Conservation (phyloP, 2,888 invertebrate genomes). For the Nemotelus pantherinus region DNA sequence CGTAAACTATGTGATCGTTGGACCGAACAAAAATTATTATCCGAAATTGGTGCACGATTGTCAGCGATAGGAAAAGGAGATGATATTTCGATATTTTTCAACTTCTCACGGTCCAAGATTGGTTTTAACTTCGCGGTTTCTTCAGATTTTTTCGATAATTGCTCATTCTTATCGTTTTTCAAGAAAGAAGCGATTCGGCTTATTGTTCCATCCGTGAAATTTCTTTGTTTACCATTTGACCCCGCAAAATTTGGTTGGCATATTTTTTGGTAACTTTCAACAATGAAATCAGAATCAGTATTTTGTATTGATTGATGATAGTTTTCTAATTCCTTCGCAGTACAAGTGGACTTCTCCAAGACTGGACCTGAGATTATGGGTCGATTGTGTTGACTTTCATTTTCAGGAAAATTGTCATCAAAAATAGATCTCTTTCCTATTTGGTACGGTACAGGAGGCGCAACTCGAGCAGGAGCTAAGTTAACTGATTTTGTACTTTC, state of each 20-base stretch:
- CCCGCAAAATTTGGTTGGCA: too few species aligned
- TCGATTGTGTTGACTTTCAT: constrained; percentile 69
- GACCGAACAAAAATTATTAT: constrained; percentile 68
- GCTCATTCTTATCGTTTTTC: constrained; percentile 69
- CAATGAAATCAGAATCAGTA: too few species aligned
- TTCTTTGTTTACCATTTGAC: constrained; percentile 63
- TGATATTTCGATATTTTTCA: constrained; percentile 83
- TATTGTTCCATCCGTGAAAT: constrained; percentile 71
- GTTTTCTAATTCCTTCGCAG: constrained; percentile 76
- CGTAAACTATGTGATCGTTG: constrained; percentile 87
- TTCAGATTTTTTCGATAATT: constrained; percentile 68
- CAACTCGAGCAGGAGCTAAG: constrained; percentile 67
- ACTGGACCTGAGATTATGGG: constrained; percentile 86
- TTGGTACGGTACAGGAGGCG: constrained; percentile 73
- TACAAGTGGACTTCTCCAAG: constrained; percentile 82
- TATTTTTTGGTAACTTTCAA: too few species aligned
- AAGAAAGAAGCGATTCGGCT: constrained; percentile 81
- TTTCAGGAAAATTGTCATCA: constrained; percentile 67
- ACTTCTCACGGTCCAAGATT: constrained; percentile 74
- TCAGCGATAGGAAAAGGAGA: constrained; percentile 77
- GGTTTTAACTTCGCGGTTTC: constrained; percentile 73
- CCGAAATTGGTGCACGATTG: constrained; percentile 71
- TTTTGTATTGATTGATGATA: not conserved
- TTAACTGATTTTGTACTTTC: constrained; percentile 55
- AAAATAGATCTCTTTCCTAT: too few species aligned